Conservation (phyloP, 2,797 vertebrate genomes). For the Gymnocypris eckloni region DNA sequence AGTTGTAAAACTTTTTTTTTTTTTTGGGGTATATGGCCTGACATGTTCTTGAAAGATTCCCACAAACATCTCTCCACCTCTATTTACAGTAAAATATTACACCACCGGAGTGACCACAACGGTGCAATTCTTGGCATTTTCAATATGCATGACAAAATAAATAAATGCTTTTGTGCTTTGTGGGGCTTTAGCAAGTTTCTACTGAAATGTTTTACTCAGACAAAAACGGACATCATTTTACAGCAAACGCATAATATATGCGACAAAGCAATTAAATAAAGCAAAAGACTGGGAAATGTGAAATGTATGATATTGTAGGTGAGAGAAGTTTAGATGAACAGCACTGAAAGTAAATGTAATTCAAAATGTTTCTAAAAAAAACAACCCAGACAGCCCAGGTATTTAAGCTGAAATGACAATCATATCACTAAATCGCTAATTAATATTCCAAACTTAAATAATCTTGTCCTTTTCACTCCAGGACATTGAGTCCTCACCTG, state of each 20-base stretch:
- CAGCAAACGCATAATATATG: not conserved
- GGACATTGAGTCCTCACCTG: constrained; percentile 40
- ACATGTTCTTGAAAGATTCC: not conserved
- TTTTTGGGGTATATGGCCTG: not conserved
- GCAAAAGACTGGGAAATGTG: not conserved
- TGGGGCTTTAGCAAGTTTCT: not conserved
- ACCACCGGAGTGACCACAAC: not conserved
- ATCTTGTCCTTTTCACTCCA: constrained; percentile 30
- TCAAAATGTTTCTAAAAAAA: not conserved
- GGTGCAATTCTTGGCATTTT: not conserved
- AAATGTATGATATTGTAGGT: not conserved
- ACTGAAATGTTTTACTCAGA: not conserved
- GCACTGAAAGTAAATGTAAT: not conserved
- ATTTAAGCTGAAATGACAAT: not conserved
- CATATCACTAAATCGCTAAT: not conserved
- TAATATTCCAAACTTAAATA: constrained; percentile 24
- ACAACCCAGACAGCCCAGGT: not conserved
- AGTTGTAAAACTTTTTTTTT: no score
- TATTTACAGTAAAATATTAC: constrained; percentile 12
- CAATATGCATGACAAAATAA: not conserved
- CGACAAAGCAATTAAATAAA: not conserved
- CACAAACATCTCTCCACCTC: not conserved
- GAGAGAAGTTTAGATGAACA: not conserved
- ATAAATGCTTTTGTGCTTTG: not conserved
- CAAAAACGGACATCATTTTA: not conserved